These are phyloP conservation scores for Lytechinus variegatus DNA, from an alignment of 35 echinoderm and acorn worm species.

Conservation along the genomic window DNA sequence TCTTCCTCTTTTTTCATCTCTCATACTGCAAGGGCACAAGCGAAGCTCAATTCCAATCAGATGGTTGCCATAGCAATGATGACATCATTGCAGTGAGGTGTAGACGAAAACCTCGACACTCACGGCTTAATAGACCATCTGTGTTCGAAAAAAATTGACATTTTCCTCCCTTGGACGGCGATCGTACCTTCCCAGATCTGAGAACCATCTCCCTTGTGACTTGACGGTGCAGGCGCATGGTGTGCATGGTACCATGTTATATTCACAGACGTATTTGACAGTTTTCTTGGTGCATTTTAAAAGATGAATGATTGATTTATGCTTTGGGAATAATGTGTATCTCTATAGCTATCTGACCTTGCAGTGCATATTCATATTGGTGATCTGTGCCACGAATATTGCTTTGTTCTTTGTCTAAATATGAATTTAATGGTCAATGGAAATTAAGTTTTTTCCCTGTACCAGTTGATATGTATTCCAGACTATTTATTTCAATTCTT, in stretches of 20 bases:
- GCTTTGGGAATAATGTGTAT: background rate
- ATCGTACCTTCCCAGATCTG: background rate
- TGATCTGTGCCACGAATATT: background rate
- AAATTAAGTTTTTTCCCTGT: too few relatives aligned
- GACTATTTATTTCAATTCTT: too few relatives aligned
- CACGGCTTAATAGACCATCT: slow-evolving; percentile 43
- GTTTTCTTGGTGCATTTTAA: background rate
- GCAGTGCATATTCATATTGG: background rate
- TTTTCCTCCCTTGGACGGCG: slow-evolving; percentile 26
- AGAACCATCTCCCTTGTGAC: background rate
- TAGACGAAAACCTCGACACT: slow-evolving; percentile 34
- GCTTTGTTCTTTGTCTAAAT: background rate
- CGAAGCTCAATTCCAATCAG: slow-evolving; percentile 49
- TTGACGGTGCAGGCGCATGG: background rate
- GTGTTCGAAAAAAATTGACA: slow-evolving; percentile 24
- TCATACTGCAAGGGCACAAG: background rate
- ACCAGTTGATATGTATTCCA: too few relatives aligned
- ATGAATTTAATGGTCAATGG: background rate
- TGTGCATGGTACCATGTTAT: background rate
- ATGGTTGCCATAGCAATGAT: slow-evolving; percentile 39
- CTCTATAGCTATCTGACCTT: background rate
- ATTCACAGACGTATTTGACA: background rate
- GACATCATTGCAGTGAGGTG: slow-evolving; percentile 52
- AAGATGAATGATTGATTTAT: background rate
- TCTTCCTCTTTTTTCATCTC: background rate